Conservation (phyloP, 37 sponge, comb jelly and placozoan species). For the Ephydatia muelleri region DNA sequence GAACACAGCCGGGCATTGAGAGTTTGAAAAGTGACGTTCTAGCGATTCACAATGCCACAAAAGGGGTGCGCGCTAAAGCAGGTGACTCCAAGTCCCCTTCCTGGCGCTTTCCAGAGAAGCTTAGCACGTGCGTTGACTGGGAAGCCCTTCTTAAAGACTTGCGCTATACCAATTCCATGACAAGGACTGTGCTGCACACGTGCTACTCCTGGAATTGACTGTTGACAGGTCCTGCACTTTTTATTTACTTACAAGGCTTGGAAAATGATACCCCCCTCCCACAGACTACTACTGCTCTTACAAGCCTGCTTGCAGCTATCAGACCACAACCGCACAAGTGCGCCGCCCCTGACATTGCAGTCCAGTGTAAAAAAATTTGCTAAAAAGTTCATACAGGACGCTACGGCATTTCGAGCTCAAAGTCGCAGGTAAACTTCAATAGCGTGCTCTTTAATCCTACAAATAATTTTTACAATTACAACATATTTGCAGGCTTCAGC, state of each 20-base stretch:
- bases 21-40: background rate
- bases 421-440: conserved; percentile 24
- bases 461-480: background rate
- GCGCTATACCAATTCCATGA: conserved; percentile 2
- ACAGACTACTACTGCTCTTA: conserved; percentile 48
- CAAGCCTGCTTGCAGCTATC: conserved; percentile 32
- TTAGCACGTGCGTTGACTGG: conserved; percentile 20
- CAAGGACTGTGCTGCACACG: background rate
- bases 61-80: background rate
- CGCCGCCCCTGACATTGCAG: conserved; percentile 32
- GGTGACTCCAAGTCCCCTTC: conserved; percentile 40
- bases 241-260: background rate
- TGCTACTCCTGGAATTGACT: conserved; percentile 35
- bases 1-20: background rate
- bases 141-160: conserved; percentile 22
- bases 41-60: background rate
- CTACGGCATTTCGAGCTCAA: background rate
- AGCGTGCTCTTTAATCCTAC: background rate
- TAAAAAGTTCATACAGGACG: conserved; percentile 10
- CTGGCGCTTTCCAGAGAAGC: conserved; percentile 63
- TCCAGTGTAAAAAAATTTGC: conserved; percentile 54
- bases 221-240: conserved; percentile 55
- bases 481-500: conserved; percentile 8
- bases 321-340: conserved; percentile 1
- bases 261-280: background rate